Evolutionary conservation across 2,888 invertebrate species (phyloP), one percentile per base, ranked within the genome.

Genomic region (Perizoma affinitatum): DNA sequence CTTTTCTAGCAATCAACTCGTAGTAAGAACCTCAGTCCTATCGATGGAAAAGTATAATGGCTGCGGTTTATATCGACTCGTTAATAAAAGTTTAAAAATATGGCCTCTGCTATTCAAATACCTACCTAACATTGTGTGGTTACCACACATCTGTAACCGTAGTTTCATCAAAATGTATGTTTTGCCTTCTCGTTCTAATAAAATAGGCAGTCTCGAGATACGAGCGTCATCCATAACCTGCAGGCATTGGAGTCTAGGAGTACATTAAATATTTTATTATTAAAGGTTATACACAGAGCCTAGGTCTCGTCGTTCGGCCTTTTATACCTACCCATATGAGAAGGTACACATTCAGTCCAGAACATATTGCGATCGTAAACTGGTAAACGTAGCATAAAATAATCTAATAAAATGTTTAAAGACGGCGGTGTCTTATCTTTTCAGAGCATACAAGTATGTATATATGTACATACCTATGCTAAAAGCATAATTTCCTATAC

Each of bases 361-460:
- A 65, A 63, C 49, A 51, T 61, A 65, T 61, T 49, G 62, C 54
- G 68, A 61, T 73, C 75, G 71, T 78, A 76, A 78, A 76, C 69
- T 66, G 62, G 54, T 54, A 68, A 75, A 74, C 67, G 73, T 70
- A 69, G 70, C 73, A 68, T 76, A 75, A 75, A 75, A 72, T 57
- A 68, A 65, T 59, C 70, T 61, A 71, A 72, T 76, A 74, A 73
- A 79, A 76, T 75, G 74, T 70, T 72, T 68, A 73, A 73, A 74
- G 65, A 66, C 63, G 61, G 57, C 58, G 52, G 61, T 57, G 56
- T 51, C 67, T 69, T 69, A 64, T 69, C 64, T 68, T 68, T 67
- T 60, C 22, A 41, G 40, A 38, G 6, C 36, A 48, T 11, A 22
- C 33, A 45, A 22, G 22, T 22, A 3, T 22, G 22, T 22, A 22